Evolutionary conservation across 2,797 vertebrate genomes (phyloP), one percentile per base, ranked within the genome.

Genomic region (Champsocephalus gunnari): DNA sequence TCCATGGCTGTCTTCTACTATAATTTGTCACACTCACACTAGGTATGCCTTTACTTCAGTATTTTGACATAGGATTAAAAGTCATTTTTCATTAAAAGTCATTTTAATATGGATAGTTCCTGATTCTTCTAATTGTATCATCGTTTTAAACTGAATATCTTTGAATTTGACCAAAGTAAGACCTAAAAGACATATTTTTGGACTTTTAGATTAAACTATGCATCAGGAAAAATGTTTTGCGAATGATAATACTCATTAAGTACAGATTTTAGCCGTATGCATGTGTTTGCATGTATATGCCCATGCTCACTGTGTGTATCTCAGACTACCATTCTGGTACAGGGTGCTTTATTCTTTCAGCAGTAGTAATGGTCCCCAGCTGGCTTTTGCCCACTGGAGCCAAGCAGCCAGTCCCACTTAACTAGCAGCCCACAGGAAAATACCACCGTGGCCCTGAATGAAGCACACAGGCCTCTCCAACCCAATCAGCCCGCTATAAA

Each of bases 321-420:
- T 73, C 4, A 3, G 59, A 51, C 75, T 68, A 74, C 80, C 76
- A 79, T 59, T 58, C 80, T 79, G 73, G 73, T 75, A 87, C 59
- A 72, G 84, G 77, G 82, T 84, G 84, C 86, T 86, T 73, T 88
- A 79, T 84, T 84, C 83, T 82, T 80, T 84, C 73, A 80, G 89
- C 94, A 88, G 93, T 93, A 94, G 94, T 98, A 97, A 99, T 97
- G 96, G 96, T 96, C 95, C 95, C 96, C 97, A 99, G 97, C 97
- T 98, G 97, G 94, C 60, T 75, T 80, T 79, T 88, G 87, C 88
- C 90, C 87, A 85, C 83, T 80, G 80, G 86, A 88, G 96, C 94
- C 95, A 96, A 96, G 96, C 96, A 97, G 96, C 95, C 96, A 96
- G 95, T 95, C 96, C 95, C 95, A 94, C 88, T 92, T 94, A 93